Base-by-base conservation (phyloP, 2,888 invertebrate species). In the Acleris sparsana region DNA sequence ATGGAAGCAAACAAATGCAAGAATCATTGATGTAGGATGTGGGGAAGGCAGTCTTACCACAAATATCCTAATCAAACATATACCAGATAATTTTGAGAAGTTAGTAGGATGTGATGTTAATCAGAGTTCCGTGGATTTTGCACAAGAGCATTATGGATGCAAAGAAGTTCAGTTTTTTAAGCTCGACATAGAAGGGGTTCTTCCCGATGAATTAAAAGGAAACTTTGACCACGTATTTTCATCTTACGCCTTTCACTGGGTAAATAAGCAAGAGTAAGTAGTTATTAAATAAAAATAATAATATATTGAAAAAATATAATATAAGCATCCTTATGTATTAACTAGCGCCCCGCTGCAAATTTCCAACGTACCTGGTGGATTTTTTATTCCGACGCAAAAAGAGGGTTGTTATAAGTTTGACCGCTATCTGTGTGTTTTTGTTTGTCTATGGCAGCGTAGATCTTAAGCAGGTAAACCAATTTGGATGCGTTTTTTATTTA, bases 211-310 rank as follows among this genome's bases (percentile, higher is more conserved):
- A 18, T 75, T 92, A 39, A 73, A 82, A 4, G 88, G 84, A 39
- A 74, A 82, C 18, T 96, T 95, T 74, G 92, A 94, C 76, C 95
- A 95, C 78, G 90, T 94, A 1, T 93, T 95, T 46, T 96, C 96
- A 0, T 95, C 96, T 76, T 96, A 95, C 77, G 95, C 95, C 72
- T 85, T 96, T 9, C 96, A 96, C 75, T 96, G 96, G 96, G 94
- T 96, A 25, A 93, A 93, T 68, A 93, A 95, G 79, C 94, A 95
- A 76, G 89, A 92, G 94, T 95, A 88, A 80, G 86, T n/a, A n/a
- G n/a, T n/a, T n/a, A n/a, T n/a, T n/a, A n/a, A n/a, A n/a, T n/a
- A n/a, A n/a, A n/a, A n/a, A n/a, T n/a, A n/a, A n/a, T n/a, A n/a
- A n/a, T n/a, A n/a, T n/a, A n/a, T n/a, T n/a, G n/a, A n/a, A n/a